A percentile compares a stretch with the other conserved stretches of the same genome.
phyloP scores from a whole-genome alignment of 2,797 vertebrate genomes.

The Premnoplex brunnescens region DNA sequence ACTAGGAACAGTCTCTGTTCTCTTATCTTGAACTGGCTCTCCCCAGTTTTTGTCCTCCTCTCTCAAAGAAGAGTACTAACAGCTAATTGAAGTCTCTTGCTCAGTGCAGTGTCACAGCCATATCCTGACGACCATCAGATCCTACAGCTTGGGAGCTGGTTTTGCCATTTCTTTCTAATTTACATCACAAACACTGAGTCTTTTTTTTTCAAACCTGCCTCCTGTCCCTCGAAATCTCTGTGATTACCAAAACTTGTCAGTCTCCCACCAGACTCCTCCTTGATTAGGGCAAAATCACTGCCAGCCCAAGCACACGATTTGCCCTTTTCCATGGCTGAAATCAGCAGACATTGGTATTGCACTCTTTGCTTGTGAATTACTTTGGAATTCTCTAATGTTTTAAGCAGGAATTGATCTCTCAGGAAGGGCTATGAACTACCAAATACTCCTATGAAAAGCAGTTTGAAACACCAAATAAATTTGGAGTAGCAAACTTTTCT shows the following conservation, averaged over 20 bases:
- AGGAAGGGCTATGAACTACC: background rate
- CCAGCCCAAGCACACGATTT: background rate
- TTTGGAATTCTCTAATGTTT: background rate
- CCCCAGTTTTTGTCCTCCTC: too few relatives aligned
- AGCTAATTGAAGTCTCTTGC: background rate
- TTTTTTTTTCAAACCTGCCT: background rate
- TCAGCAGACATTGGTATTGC: background rate
- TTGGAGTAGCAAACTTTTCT: background rate
- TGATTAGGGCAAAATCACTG: background rate
- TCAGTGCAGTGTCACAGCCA: background rate
- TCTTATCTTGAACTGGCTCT: background rate
- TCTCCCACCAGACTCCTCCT: background rate
- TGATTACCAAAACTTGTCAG: background rate
- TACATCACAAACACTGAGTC: background rate
- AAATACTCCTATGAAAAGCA: background rate
- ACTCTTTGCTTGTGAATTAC: background rate
- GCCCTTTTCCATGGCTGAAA: background rate
- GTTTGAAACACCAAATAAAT: background rate
- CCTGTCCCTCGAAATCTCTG: background rate
- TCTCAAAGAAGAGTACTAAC: background rate
- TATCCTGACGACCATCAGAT: background rate
- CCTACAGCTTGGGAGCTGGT: background rate
- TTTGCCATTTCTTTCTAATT: background rate
- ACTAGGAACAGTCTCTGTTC: background rate
- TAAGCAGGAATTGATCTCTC: background rate